Percentiles rank a stretch among this genome's conserved stretches.
Conservation (phyloP, 1,140 invertebrate genomes). For the Hermatobates lingyangjiaoensis region DNA sequence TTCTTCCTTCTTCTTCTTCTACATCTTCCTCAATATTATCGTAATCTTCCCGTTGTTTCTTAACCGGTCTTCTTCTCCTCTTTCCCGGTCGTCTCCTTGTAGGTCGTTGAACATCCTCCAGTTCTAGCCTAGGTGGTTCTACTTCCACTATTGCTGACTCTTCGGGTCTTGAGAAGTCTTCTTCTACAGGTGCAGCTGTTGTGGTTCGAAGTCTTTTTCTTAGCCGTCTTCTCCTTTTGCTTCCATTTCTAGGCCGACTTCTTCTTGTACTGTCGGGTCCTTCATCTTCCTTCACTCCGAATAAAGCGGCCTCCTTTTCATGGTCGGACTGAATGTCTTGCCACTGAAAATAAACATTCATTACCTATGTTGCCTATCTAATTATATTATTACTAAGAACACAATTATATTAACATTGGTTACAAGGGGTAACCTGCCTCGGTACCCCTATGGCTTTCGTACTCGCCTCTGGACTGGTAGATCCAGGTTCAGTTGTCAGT, state of each 20-base stretch:
- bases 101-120: slow-evolving; percentile 17
- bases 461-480: no score
- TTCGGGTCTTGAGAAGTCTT: background rate
- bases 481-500: no score
- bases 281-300: slow-evolving; percentile 1
- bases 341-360: slow-evolving; percentile 1
- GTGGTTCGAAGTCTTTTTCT: slow-evolving; percentile 16
- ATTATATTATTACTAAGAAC: no score
- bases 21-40: background rate
- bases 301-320: background rate
- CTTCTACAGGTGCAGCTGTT: slow-evolving; percentile 3
- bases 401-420: no score
- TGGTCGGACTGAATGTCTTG: background rate
- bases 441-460: no score
- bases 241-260: slow-evolving; percentile 3
- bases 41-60: slow-evolving; percentile 9
- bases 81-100: slow-evolving; percentile 23
- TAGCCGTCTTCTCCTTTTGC: slow-evolving; percentile 13
- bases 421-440: no score
- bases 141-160: no score
- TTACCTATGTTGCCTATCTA: no score
- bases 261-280: slow-evolving; percentile 8
- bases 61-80: slow-evolving; percentile 22
- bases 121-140: background rate
- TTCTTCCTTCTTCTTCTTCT: slow-evolving; percentile 6